Evolutionary conservation across 37 sponge, comb jelly and placozoan genomes (phyloP).

Genomic region (Beroe ovata): DNA sequence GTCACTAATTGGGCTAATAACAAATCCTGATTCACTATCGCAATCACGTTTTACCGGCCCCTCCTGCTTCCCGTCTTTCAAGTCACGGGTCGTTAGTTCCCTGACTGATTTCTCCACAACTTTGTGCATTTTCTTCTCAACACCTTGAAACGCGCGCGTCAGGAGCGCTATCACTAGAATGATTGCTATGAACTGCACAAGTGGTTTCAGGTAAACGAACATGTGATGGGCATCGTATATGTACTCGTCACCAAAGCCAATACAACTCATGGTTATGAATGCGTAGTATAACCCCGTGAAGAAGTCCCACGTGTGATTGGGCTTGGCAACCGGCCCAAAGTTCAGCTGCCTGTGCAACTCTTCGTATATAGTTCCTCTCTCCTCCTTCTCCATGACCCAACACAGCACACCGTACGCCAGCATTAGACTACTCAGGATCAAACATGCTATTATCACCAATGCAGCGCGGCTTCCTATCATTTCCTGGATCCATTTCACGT

Average conservation of each 20-base stretch:
- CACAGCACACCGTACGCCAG: neutral
- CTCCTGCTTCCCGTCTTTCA: too few species aligned
- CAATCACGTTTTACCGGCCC: too few species aligned
- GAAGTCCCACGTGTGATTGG: neutral
- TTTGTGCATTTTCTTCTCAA: neutral
- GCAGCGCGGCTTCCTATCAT: neutral
- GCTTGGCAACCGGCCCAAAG: neutral
- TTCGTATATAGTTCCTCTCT: neutral
- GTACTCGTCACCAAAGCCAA: constrained; percentile 4
- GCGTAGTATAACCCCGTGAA: constrained; percentile 10
- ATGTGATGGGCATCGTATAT: neutral
- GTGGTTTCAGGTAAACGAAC: neutral
- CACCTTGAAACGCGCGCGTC: neutral
- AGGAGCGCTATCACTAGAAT: constrained; percentile 3
- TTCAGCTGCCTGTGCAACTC: neutral
- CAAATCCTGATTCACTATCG: too few species aligned
- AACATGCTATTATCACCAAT: neutral
- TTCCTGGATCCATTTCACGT: neutral
- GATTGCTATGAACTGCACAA: neutral
- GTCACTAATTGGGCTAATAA: too few species aligned
- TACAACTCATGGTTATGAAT: neutral
- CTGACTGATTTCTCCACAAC: neutral
- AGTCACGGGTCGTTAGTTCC: neutral
- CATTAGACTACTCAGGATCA: neutral
- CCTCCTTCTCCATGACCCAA: neutral